Percentiles rank a stretch among this genome's conserved stretches.
Conservation (phyloP, 2,797 vertebrate genomes). For the Gila robusta region DNA sequence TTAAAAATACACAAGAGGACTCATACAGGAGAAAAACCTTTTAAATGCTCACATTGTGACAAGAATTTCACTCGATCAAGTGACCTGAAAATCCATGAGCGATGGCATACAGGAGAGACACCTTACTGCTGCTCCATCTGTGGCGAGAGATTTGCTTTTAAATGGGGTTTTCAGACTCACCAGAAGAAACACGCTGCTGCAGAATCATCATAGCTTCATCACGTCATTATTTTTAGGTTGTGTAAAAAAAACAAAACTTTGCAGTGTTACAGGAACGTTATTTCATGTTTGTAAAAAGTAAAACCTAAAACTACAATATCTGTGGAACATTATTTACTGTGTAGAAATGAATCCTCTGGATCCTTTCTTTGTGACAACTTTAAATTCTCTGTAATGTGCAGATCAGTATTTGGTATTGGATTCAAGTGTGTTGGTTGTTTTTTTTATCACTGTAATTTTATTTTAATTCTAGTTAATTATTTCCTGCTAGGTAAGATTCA, state of each 20-base stretch:
- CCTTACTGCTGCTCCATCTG: background rate
- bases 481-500: no score
- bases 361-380: no score
- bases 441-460: no score
- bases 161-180: background rate
- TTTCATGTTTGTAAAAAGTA: background rate
- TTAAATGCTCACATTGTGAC: background rate
- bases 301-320: background rate
- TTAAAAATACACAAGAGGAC: background rate
- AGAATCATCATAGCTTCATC: background rate
- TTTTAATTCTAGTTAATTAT: no score
- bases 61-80: background rate
- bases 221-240: background rate
- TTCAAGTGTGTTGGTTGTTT: no score
- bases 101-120: conserved; percentile 1
- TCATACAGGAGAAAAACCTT: background rate
- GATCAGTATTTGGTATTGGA: no score
- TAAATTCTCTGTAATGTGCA: no score
- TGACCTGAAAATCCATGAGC: background rate
- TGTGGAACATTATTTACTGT: no score
- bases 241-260: background rate
- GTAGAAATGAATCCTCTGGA: no score
- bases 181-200: background rate
- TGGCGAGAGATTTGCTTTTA: background rate
- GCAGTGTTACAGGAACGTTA: background rate